phyloP scores from a whole-genome alignment of 2,113 vertebrate genomes.

The Anarhynchus alexandrinus region DNA sequence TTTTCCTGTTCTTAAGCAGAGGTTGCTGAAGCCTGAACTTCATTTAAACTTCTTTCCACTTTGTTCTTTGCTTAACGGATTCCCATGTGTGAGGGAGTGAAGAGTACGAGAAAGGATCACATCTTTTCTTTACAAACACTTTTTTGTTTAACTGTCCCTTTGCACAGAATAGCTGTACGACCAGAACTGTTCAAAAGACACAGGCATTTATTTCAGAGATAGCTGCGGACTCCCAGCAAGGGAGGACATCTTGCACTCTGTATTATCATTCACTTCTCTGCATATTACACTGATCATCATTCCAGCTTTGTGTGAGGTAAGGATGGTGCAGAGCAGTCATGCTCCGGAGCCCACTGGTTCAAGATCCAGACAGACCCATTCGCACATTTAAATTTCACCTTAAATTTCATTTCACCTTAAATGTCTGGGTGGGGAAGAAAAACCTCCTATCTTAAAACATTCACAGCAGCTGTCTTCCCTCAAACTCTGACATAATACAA shows the following conservation, averaged over 20 bases:
- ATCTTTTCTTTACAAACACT: not conserved
- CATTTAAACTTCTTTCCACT: not conserved
- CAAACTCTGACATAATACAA: conserved; percentile 18
- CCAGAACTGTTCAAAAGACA: not conserved
- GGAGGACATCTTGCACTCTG: not conserved
- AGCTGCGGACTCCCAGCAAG: not conserved
- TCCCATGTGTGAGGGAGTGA: not conserved
- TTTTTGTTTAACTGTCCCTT: not conserved
- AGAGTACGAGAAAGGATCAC: not conserved
- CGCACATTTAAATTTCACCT: not conserved
- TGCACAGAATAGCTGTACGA: not conserved
- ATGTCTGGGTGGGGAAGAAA: not conserved
- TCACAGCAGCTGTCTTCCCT: conserved; percentile 46
- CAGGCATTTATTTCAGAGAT: not conserved
- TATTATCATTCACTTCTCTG: not conserved
- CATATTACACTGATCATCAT: rapidly evolving
- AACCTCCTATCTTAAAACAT: not conserved
- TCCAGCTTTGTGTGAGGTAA: not conserved
- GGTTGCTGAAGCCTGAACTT: not conserved
- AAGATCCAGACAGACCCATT: not conserved
- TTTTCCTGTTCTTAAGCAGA: conserved; percentile 12
- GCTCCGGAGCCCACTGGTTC: not conserved
- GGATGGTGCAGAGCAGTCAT: not conserved
- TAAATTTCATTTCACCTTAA: conserved; percentile 28
- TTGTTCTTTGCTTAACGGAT: not conserved